Conservation (phyloP, 92 coral and sea anemone species). For the Hydrozoanthus gracilis region DNA sequence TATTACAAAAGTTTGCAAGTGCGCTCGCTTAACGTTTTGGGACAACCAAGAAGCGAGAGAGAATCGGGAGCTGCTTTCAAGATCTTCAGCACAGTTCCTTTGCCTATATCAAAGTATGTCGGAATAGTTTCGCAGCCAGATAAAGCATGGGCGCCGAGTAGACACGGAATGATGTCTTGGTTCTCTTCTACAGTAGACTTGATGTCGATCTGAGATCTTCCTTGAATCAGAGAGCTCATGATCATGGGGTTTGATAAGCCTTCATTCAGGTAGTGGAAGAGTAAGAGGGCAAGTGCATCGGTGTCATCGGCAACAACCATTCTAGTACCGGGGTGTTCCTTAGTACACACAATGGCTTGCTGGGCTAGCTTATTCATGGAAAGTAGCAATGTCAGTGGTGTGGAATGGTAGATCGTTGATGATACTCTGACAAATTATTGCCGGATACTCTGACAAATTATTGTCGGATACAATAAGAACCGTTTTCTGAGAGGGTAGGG, state of each 20-base stretch:
- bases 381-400: constrained; percentile 66
- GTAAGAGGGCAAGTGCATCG: constrained; percentile 68
- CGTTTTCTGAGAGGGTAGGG: constrained; percentile 72
- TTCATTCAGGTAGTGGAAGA: constrained; percentile 65
- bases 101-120: constrained; percentile 70
- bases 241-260: constrained; percentile 59
- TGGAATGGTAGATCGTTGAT: constrained; percentile 61
- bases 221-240: constrained; percentile 69
- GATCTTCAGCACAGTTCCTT: constrained; percentile 68
- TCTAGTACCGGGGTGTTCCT: constrained; percentile 50
- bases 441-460: constrained; percentile 67
- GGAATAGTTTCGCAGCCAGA: constrained; percentile 81
- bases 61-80: constrained; percentile 67
- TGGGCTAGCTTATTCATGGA: constrained; percentile 70
- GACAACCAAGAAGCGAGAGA: constrained; percentile 54
- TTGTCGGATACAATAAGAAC: constrained; percentile 63
- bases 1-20: constrained; percentile 49
- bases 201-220: constrained; percentile 65
- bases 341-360: constrained; percentile 72
- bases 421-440: constrained; percentile 59
- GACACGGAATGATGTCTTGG: constrained; percentile 60
- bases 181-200: constrained; percentile 65
- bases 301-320: constrained; percentile 76
- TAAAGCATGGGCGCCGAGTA: constrained; percentile 67
- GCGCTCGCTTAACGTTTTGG: constrained; percentile 12